Conservation (phyloP, 2,113 vertebrate genomes). For the Sceloporus tristichus region DNA sequence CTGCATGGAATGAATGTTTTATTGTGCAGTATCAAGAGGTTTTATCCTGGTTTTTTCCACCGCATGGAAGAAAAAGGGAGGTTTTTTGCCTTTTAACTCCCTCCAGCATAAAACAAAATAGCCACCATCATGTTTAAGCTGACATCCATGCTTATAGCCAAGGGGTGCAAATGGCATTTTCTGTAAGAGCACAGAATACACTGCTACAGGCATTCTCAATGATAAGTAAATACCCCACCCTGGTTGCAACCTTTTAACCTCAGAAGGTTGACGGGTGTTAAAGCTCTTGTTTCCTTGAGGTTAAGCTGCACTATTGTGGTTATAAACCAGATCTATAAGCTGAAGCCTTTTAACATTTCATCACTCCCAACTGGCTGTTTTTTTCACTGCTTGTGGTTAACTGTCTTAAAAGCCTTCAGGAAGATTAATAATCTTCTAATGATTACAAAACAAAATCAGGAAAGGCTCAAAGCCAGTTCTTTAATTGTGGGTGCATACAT, state of each 20-base stretch:
- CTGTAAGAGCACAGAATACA: not conserved
- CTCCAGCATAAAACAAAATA: not conserved
- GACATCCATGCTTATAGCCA: not conserved
- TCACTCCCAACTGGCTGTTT: slow-evolving; percentile 57
- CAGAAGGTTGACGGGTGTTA: not conserved
- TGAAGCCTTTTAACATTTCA: slow-evolving; percentile 56
- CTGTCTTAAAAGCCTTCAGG: slow-evolving; percentile 51
- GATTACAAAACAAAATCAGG: slow-evolving; percentile 49
- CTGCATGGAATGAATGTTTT: too few relatives aligned
- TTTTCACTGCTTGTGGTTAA: slow-evolving; percentile 63
- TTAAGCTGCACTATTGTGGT: slow-evolving; percentile 40
- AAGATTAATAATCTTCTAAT: slow-evolving; percentile 75
- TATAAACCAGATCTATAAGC: slow-evolving; percentile 46
- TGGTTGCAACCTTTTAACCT: not conserved
- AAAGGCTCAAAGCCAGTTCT: slow-evolving; percentile 33
- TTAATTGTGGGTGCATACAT: not conserved
- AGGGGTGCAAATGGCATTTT: not conserved
- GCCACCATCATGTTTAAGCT: not conserved
- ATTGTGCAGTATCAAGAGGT: too few relatives aligned
- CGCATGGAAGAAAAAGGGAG: not conserved
- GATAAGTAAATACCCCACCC: slow-evolving; percentile 27
- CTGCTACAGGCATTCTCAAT: not conserved
- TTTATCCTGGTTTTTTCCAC: too few relatives aligned
- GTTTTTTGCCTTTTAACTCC: not conserved
- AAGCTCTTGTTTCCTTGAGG: slow-evolving; percentile 17